Evolutionary conservation across 2,113 vertebrate species (phyloP).

Genomic region (Bubo blakistoni): DNA sequence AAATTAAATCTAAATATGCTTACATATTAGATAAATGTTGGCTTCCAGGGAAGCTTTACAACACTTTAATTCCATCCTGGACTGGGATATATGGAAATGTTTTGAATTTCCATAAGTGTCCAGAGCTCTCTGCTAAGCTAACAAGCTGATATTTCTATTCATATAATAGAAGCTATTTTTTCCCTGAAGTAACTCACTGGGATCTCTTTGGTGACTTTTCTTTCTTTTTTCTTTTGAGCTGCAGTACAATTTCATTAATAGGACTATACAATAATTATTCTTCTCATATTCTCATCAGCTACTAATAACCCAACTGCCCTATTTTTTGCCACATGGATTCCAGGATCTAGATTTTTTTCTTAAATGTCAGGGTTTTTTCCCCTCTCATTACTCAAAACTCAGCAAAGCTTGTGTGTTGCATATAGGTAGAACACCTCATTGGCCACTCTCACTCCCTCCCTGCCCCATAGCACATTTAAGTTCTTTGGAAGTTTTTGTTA

Average conservation of each 20-base stretch:
- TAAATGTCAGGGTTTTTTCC: background rate
- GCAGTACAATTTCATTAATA: background rate
- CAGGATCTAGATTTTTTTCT: background rate
- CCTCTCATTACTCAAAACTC: background rate
- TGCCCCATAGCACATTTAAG: background rate
- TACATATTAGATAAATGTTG: constrained; percentile 61
- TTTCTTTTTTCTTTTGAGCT: background rate
- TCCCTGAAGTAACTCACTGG: background rate
- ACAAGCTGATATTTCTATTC: background rate
- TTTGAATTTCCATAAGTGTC: constrained; percentile 17
- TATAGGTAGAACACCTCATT: background rate
- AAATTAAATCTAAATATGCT: constrained; percentile 66
- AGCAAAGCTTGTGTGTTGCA: background rate
- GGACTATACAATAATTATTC: background rate
- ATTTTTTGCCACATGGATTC: background rate
- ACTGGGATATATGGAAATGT: constrained; percentile 37
- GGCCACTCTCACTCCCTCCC: background rate
- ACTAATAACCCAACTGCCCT: background rate
- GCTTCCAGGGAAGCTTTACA: constrained; percentile 48
- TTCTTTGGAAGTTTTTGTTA: background rate
- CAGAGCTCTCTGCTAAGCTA: background rate
- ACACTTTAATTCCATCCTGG: constrained; percentile 29
- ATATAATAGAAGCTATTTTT: background rate
- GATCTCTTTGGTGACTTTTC: background rate
- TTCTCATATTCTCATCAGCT: background rate